Base-by-base conservation (phyloP, 2,888 invertebrate genomes). In the Agriopis aurantiaria region DNA sequence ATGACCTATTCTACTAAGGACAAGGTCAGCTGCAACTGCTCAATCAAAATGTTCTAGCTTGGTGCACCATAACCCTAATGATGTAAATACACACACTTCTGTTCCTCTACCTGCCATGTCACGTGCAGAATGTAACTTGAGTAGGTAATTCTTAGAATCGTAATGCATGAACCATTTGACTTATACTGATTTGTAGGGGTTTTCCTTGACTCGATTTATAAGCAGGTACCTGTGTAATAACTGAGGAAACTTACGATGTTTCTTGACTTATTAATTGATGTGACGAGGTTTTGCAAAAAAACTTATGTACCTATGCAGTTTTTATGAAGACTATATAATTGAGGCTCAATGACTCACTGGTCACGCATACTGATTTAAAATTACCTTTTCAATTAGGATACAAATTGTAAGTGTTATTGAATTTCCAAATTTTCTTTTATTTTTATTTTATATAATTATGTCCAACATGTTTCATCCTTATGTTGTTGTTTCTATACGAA, bases 181-280 rank as follows among this genome's bases (percentile, higher is more conserved):
- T 58, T 62, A 52, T 43, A 60, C 52, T 58, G 57, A 73, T 69
- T 51, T 63, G 71, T 69, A 75, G 71, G 64, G 49, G 75, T 77
- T 77, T 77, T 75, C 77, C 77, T 75, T 77, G 77, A 74, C 74
- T 74, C 45, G 58, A 11, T 65, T 67, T 56, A 61, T 57, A 14
- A n/a, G 33, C 23, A 55, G 45, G 40, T 65, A 41, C 56, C 43
- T 65, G 65, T 61, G 7, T 60, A 65, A 5, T 43, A 56, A 67
- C 10, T 59, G 53, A 59, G 59, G 66, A 67, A 64, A 67, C 62
- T 51, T 49, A 51, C 49, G 43, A 60, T 55, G 51, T 65, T 49
- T 48, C 46, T 33, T 33, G 33, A 33, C 33, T 52, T 58, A 43
- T 58, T 65, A 33, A 51, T 49, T 55, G 43, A 61, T 49, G 14